Conservation (phyloP, 2,797 vertebrate species). For the Pelochelys cantorii region DNA sequence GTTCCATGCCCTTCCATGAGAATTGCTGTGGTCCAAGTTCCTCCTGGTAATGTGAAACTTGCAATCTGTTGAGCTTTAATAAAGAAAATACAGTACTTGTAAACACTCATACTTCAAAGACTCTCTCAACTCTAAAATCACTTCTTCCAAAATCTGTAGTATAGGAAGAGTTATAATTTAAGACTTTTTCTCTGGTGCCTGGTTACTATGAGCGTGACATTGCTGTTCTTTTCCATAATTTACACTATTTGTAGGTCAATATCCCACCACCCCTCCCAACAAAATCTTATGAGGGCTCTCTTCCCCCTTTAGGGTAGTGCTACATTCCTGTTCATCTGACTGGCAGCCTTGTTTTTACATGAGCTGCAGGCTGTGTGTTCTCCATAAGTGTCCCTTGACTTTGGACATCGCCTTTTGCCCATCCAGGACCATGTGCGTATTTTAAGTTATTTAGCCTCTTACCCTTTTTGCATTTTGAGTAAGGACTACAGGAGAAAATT, state of each 20-base stretch:
- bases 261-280: too few species aligned
- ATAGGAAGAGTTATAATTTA: not conserved
- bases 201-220: not conserved
- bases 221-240: not conserved
- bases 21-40: constrained; percentile 53
- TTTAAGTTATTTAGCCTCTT: not conserved
- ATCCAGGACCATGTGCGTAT: not conserved
- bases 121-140: not conserved
- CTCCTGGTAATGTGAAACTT: constrained; percentile 72
- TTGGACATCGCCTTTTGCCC: not conserved
- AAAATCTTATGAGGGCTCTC: not conserved
- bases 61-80: constrained; percentile 77
- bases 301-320: not conserved
- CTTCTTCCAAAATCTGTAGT: fast-evolving
- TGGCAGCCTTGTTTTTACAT: not conserved
- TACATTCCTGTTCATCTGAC: not conserved
- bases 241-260: not conserved
- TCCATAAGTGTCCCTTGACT: not conserved
- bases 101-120: not conserved
- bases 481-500: fast-evolving
- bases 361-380: not conserved
- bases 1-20: constrained; percentile 80
- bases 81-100: not conserved
- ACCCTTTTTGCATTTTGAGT: not conserved
- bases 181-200: not conserved